Evolutionary conservation across 30 jellyfish, hydroid and myxozoan genomes (phyloP), one percentile per base, ranked within the genome.

Genomic region (Rhopilema esculentum): DNA sequence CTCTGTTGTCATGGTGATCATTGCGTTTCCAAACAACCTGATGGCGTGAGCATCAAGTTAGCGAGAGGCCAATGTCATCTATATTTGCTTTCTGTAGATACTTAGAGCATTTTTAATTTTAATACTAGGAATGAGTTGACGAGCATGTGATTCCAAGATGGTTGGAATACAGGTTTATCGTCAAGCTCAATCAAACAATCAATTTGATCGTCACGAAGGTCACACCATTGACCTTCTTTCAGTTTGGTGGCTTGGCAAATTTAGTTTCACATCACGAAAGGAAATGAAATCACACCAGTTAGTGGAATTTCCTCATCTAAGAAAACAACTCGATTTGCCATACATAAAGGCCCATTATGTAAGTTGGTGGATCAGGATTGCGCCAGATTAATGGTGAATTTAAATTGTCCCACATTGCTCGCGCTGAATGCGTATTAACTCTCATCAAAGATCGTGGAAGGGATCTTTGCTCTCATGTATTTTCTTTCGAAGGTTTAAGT

Each of bases 101-200:
- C 25, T n/a, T 61, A 21, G 78, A 77, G 21, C 28, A 18, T 30
- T 50, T 77, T 29, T 62, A 57, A 53, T 57, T 78, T 64, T 18
- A 15, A 78, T 78, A 27, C 84, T 32, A 75, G 29, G 84, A 79
- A 18, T 49, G 66, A 22, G 53, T 40, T 26, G 69, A 62, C 25
- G 24, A 69, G 68, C 91, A 82, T 82, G 85, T 82, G 84, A 82
- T 82, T 69, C 91, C 91, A 82, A 82, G 84, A 82, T 82, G 85
- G 84, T 66, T 84, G 92, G 92, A 84, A 84, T 68, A 68, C 80
- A 24, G 32, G 67, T 31, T 69, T 48, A 63, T 49, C 87, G 87
- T 30, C 66, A 72, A 86, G 25, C 57, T 84, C 31, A 57, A 22
- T 12, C 48, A 53, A 84, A 72, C 87, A 84, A 65, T 84, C 33